Percentiles rank a stretch among this genome's conserved stretches.
Evolutionary conservation across 1,140 invertebrate species (phyloP).

Genomic region (Sipha flava): DNA sequence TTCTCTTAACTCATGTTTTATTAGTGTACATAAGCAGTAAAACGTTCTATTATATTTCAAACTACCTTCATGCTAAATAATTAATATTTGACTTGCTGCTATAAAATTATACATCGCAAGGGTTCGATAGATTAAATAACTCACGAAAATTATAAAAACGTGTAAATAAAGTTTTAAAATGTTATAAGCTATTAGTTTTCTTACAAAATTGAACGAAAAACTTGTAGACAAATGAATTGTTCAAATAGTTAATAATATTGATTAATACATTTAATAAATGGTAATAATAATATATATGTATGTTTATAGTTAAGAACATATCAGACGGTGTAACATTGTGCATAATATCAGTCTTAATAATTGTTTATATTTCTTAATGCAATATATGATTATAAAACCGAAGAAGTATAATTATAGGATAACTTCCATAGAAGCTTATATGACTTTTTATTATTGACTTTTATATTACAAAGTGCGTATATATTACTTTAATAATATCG

Average conservation of each 20-base stretch:
- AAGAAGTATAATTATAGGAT: no score
- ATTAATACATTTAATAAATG: no score
- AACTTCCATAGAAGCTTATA: no score
- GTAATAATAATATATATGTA: no score
- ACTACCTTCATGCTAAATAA: neutral
- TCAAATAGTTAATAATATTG: neutral
- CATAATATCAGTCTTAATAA: no score
- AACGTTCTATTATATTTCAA: neutral
- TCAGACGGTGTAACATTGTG: no score
- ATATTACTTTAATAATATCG: no score
- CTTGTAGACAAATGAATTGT: neutral
- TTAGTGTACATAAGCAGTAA: neutral
- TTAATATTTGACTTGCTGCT: neutral
- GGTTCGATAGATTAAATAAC: neutral
- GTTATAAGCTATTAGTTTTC: neutral
- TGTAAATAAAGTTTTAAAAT: neutral
- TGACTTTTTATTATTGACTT: no score
- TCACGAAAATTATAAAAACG: neutral
- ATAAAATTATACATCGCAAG: neutral
- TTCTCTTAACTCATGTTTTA: neutral
- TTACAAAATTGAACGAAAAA: neutral
- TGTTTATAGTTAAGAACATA: no score
- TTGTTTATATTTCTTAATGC: no score
- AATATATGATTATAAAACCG: no score
- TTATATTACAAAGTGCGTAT: no score